Conservation (phyloP, 1,140 invertebrate genomes). For the Fragariocoptes setiger region DNA sequence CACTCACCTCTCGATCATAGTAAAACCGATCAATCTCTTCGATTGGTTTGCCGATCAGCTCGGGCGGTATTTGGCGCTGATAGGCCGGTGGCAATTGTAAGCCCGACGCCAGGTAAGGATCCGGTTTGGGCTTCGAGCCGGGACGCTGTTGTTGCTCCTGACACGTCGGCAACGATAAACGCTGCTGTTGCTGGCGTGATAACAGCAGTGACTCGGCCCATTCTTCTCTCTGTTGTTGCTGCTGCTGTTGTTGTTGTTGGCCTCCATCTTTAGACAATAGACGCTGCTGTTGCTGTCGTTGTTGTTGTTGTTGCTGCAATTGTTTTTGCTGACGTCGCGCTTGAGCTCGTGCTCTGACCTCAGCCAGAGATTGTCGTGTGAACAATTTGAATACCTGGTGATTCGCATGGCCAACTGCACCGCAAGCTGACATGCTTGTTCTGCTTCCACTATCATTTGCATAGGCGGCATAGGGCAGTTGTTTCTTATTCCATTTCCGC, state of each 20-base stretch:
- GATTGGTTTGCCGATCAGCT: slow-evolving; percentile 62
- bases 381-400: no score
- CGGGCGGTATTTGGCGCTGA: slow-evolving; percentile 56
- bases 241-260: not conserved
- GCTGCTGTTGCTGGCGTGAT: not conserved
- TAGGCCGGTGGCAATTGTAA: slow-evolving; percentile 53
- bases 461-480: no score
- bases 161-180: slow-evolving; percentile 33
- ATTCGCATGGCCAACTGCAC: no score
- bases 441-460: no score
- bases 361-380: no score
- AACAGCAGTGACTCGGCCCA: not conserved
- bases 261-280: slow-evolving; percentile 1
- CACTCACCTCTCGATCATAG: slow-evolving; percentile 24
- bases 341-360: no score
- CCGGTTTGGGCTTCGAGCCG: slow-evolving; percentile 42
- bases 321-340: no score
- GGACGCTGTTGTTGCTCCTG: no score
- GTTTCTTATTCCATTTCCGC: no score
- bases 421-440: no score
- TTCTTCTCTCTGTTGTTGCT: not conserved
- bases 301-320: not conserved
- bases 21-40: slow-evolving; percentile 81
- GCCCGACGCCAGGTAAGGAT: slow-evolving; percentile 65
- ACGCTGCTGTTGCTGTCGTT: not conserved